These are phyloP conservation scores for Mirza zaza DNA, from an alignment of 2,113 vertebrate genomes.

Conservation along the genomic window DNA sequence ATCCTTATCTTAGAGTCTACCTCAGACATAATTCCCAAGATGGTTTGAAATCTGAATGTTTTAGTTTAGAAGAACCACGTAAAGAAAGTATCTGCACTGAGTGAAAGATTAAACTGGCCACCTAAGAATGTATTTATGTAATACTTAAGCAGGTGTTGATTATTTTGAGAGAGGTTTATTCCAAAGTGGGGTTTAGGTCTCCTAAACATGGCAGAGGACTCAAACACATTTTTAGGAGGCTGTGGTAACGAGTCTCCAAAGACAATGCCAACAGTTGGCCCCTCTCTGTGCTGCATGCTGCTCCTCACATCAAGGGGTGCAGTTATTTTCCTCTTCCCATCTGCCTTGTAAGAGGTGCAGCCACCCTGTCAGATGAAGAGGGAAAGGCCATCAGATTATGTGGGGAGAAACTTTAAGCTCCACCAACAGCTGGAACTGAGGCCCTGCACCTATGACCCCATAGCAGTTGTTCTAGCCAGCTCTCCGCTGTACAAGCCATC, in stretches of 20 bases:
- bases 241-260: background rate
- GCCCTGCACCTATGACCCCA: background rate
- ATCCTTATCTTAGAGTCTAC: background rate
- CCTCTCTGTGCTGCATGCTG: no score
- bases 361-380: background rate
- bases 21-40: background rate
- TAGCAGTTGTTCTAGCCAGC: background rate
- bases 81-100: background rate
- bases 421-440: background rate
- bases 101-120: background rate
- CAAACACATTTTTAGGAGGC: background rate
- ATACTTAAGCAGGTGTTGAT: background rate
- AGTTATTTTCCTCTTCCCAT: background rate
- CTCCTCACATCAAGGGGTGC: background rate
- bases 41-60: background rate
- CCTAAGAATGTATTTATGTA: background rate
- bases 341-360: background rate
- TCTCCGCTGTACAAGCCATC: background rate
- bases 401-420: background rate
- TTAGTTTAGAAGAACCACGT: background rate
- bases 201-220: background rate
- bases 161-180: background rate
- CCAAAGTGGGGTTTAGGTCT: background rate
- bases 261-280: fast-evolving
- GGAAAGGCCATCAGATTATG: background rate